Conservation (phyloP, 2,888 invertebrate species). For the Sycophila texana region DNA sequence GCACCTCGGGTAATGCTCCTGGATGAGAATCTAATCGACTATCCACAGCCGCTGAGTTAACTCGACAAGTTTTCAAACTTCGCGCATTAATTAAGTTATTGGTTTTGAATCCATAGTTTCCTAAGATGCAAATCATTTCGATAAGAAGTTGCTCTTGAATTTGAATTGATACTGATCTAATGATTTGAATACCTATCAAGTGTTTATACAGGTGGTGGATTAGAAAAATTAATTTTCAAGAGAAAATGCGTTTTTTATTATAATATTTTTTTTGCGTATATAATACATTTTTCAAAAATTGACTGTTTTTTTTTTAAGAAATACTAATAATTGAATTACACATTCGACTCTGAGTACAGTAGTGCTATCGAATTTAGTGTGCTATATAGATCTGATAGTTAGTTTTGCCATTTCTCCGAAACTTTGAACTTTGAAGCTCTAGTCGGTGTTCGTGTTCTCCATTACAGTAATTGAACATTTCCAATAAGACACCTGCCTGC, state of each 20-base stretch:
- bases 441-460: constrained; percentile 8
- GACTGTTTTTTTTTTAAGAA: no score
- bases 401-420: constrained; percentile 23
- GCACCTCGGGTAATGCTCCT: constrained; percentile 32
- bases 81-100: constrained; percentile 31
- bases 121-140: no score
- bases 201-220: no score
- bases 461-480: constrained; percentile 37
- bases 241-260: no score
- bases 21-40: constrained; percentile 43
- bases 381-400: constrained; percentile 8
- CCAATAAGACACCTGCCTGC: constrained; percentile 35
- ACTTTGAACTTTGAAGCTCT: constrained; percentile 8
- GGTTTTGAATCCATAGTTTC: not conserved
- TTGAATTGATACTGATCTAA: no score
- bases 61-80: constrained; percentile 10
- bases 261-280: no score
- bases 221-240: no score
- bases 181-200: no score
- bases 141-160: no score
- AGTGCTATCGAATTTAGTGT: not conserved
- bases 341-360: not conserved
- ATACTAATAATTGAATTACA: no score
- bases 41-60: constrained; percentile 34
- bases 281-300: no score